These are phyloP conservation scores for Chelonoidis abingdonii DNA, from an alignment of 2,113 vertebrate species.

Conservation along the genomic window DNA sequence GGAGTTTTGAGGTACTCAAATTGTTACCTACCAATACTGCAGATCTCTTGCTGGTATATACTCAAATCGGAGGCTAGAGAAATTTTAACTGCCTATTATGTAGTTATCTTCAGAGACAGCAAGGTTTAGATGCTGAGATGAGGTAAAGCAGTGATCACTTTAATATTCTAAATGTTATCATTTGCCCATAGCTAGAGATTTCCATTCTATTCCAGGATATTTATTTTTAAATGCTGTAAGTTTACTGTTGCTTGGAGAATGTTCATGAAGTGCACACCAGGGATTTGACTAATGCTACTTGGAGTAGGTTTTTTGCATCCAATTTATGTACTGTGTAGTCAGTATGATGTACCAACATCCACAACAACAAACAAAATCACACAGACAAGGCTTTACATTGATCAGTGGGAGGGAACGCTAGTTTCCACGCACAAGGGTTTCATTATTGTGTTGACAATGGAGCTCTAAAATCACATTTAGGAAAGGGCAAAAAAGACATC, in stretches of 20 bases:
- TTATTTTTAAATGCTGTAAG: neutral
- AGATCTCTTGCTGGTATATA: neutral
- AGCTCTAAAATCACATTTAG: neutral
- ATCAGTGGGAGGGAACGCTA: neutral
- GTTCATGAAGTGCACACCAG: constrained; percentile 5
- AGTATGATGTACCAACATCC: constrained; percentile 24
- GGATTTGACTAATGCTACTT: constrained; percentile 47
- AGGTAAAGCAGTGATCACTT: neutral
- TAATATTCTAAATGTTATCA: neutral
- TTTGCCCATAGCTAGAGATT: neutral
- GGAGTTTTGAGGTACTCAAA: neutral
- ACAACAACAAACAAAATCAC: constrained; percentile 54
- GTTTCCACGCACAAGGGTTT: constrained; percentile 50
- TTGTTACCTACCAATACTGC: neutral
- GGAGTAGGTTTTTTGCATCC: neutral
- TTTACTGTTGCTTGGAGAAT: constrained; percentile 39
- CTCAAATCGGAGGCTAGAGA: neutral
- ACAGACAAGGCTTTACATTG: constrained; percentile 26
- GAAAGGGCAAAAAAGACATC: constrained; percentile 35
- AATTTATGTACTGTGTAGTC: constrained; percentile 39
- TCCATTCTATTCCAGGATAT: neutral
- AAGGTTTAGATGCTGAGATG: neutral
- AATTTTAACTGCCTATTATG: neutral
- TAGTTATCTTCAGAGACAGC: neutral
- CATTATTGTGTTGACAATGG: constrained; percentile 22